Evolutionary conservation across 2,888 invertebrate genomes (phyloP).

Genomic region (Drosophila diplacantha): DNA sequence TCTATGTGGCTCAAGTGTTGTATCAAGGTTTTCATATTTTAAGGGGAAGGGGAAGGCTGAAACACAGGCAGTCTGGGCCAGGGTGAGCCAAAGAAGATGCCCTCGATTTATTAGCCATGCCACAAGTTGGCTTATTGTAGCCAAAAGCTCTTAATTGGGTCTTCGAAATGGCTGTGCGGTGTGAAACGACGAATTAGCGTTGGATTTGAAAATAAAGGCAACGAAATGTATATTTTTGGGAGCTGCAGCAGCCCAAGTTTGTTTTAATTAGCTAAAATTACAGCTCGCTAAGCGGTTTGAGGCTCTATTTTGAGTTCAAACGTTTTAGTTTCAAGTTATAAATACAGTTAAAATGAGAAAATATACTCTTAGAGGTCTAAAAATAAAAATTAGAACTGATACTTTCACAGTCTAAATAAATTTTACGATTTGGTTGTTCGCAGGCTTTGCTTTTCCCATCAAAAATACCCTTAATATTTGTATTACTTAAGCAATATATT

Average conservation of each 20-base stretch:
- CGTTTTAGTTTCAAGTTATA: background rate
- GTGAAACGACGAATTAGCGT: background rate
- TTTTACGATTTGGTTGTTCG: too few species aligned
- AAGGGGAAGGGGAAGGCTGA: background rate
- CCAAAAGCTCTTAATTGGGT: constrained; percentile 6
- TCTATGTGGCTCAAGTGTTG: constrained; percentile 4
- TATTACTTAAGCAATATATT: background rate
- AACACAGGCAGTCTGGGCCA: constrained; percentile 16
- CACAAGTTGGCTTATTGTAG: constrained; percentile 12
- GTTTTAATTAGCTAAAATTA: background rate
- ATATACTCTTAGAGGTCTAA: background rate
- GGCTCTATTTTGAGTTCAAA: background rate
- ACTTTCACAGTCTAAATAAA: too few species aligned
- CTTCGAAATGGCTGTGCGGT: constrained; percentile 3
- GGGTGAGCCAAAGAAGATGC: constrained; percentile 27
- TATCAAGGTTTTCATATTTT: constrained; percentile 19
- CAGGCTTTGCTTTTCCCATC: background rate
- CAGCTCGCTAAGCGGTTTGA: background rate
- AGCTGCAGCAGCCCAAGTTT: too few species aligned
- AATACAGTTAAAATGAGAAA: too few species aligned
- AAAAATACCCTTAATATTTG: background rate
- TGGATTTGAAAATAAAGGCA: background rate
- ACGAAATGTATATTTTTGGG: background rate
- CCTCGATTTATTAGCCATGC: constrained; percentile 27
- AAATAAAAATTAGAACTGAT: too few species aligned